phyloP scores from a whole-genome alignment of 2,888 invertebrate species.

The Coecobrya sp. region DNA sequence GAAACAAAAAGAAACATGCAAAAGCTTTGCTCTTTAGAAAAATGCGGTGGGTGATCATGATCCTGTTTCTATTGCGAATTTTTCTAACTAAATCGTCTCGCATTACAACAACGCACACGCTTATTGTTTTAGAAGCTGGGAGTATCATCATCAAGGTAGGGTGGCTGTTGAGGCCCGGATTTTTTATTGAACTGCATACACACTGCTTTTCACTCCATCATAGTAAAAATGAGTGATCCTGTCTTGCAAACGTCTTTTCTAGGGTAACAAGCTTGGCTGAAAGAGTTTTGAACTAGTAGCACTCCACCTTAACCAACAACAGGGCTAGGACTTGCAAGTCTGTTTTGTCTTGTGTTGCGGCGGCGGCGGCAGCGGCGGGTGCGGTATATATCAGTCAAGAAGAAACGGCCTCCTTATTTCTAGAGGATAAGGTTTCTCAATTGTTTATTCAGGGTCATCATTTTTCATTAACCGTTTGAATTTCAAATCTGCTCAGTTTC shows the following conservation, averaged over 20 bases:
- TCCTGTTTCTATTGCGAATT: constrained; percentile 10
- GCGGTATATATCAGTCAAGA: constrained; percentile 17
- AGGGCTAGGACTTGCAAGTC: not conserved
- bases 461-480: not conserved
- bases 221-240: not conserved
- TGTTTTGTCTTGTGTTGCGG: not conserved
- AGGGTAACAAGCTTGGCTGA: constrained; percentile 13
- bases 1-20: not conserved
- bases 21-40: not conserved
- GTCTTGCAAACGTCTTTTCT: constrained; percentile 33
- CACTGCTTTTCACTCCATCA: not conserved
- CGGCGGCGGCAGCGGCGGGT: constrained; percentile 37
- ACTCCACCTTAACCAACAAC: not conserved
- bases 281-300: constrained; percentile 1
- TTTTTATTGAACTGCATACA: constrained; percentile 2
- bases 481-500: not conserved
- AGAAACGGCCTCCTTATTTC: constrained; percentile 30
- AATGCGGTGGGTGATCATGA: not conserved
- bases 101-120: not conserved
- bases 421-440: constrained; percentile 42
- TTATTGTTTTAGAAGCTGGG: not conserved
- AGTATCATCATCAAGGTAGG: constrained; percentile 30
- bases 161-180: constrained; percentile 60
- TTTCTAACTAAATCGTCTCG: not conserved
- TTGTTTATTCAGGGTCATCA: constrained; percentile 44